Evolutionary conservation across 37 sponge, comb jelly and placozoan species (phyloP), one percentile per base, ranked within the genome.

Genomic region (Corticium candelabrum): DNA sequence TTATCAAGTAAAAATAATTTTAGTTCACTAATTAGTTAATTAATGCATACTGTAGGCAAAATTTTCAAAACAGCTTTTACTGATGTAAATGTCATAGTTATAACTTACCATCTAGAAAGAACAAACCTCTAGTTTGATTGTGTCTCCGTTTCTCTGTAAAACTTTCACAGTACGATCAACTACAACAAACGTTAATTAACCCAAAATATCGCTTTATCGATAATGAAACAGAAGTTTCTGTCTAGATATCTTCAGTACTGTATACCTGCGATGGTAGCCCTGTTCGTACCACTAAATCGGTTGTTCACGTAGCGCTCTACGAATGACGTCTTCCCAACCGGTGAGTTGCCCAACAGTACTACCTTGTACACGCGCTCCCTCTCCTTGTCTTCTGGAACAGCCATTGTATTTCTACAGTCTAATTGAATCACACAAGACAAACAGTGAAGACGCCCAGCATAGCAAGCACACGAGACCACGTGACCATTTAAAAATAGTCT

Each of bases 91-190:
- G 62, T 27, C 62, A 50, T 50, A 50, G 21, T 50, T 50, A 27
- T 50, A 50, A 50, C 21, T 50, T 21, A 27, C 62, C 62, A 50
- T 21, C 15, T 50, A 27, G n/a, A n/a, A n/a, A n/a, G n/a, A 11
- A 27, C 62, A 11, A 27, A 50, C 62, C 21, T 50, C 15, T 50
- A 50, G 21, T 50, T 50, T 50, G 62, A 50, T 11, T 50, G 21
- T 15, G 29, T 32, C 29, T 5, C 21, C 73, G 4, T 4, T n/a
- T 29, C 73, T 4, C 35, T 70, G 73, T 4, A 70, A n/a, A 4
- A 70, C 73, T 15, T 70, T 70, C 34, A 70, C n/a, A n/a, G 73
- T 7, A 15, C 5, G 21, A 5, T n/a, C 73, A 70, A 70, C 73
- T 70, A 21, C 62, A 21, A 50, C n/a, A n/a, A n/a, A n/a, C n/a